A percentile compares a stretch with the other conserved stretches of the same genome.
Conservation (phyloP, 2,113 vertebrate genomes). For the Taurulus bubalis region DNA sequence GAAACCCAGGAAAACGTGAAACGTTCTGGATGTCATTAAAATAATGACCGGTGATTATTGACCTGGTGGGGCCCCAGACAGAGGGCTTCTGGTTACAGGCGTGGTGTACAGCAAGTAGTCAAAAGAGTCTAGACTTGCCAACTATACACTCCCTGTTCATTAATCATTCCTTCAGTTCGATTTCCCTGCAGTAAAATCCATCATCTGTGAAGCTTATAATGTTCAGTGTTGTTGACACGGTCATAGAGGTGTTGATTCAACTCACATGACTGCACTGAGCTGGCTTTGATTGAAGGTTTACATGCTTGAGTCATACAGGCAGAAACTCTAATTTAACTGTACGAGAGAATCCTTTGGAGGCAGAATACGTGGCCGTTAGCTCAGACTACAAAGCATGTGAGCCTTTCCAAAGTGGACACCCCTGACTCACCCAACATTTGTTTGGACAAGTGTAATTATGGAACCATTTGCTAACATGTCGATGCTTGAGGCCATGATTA, state of each 20-base stretch:
- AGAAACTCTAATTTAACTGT: conserved; percentile 3
- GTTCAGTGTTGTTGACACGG: background rate
- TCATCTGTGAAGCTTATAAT: background rate
- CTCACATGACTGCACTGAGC: conserved; percentile 2
- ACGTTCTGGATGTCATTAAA: background rate
- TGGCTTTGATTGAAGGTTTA: background rate
- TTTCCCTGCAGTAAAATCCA: background rate
- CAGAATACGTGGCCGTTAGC: background rate
- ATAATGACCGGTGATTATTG: background rate
- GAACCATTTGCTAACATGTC: conserved; percentile 51
- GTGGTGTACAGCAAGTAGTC: background rate
- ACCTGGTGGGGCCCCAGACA: background rate
- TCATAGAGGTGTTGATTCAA: background rate
- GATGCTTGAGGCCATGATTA: conserved; percentile 66
- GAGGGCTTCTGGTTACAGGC: background rate
- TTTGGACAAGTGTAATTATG: conserved; percentile 60
- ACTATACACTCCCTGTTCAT: background rate
- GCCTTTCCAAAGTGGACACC: conserved; percentile 18
- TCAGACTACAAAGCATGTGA: conserved; percentile 25
- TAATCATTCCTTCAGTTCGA: background rate
- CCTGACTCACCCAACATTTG: conserved; percentile 49
- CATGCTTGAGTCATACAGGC: background rate
- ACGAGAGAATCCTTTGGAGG: background rate
- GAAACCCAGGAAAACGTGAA: background rate
- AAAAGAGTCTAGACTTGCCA: background rate